These are phyloP conservation scores for Helicolenus hilgendorfi DNA, from an alignment of 2,797 vertebrate species.

Conservation along the genomic window DNA sequence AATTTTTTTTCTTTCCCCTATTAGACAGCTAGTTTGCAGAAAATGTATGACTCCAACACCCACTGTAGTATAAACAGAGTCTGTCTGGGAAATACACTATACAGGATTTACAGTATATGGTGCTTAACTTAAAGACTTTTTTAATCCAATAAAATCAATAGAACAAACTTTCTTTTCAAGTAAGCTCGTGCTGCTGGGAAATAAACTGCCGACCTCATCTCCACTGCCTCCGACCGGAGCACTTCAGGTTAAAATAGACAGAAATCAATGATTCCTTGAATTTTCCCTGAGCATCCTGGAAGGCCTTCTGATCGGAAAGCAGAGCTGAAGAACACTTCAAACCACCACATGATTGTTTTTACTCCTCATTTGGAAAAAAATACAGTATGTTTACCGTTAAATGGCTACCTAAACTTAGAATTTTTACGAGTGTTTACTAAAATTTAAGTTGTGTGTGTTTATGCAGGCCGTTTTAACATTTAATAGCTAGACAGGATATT, in stretches of 20 bases:
- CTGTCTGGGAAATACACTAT: background rate
- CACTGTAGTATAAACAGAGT: background rate
- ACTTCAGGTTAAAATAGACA: background rate
- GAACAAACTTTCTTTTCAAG: background rate
- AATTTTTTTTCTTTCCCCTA: no score
- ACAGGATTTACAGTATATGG: background rate
- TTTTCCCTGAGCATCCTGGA: background rate
- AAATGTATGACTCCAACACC: background rate
- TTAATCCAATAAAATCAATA: background rate
- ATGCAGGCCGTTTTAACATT: no score
- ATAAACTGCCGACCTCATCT: background rate
- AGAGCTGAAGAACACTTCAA: background rate
- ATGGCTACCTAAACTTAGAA: background rate
- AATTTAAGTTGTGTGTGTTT: background rate
- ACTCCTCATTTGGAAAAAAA: background rate
- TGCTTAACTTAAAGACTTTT: background rate
- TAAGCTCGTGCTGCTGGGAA: background rate
- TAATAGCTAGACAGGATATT: no score
- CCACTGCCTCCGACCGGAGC: background rate
- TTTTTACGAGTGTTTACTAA: background rate
- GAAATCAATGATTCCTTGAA: conserved; percentile 1
- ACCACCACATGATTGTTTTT: background rate
- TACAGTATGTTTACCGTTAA: background rate
- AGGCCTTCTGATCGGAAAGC: background rate
- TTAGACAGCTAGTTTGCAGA: background rate